These are phyloP conservation scores for Sebastes flavidus DNA, from an alignment of 2,797 vertebrate genomes.

Conservation along the genomic window DNA sequence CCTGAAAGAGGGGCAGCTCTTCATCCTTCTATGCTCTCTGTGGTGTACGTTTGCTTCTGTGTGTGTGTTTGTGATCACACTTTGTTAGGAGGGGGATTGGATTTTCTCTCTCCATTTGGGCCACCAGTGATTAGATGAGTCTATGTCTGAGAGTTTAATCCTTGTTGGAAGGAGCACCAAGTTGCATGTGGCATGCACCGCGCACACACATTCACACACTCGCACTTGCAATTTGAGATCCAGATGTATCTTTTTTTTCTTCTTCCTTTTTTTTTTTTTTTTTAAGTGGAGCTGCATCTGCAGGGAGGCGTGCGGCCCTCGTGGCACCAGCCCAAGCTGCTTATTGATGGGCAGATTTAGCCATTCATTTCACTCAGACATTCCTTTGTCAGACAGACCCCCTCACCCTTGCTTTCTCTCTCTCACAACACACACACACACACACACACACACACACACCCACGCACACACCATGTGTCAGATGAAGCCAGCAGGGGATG, in stretches of 20 bases:
- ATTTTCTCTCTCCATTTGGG: slow-evolving; percentile 74
- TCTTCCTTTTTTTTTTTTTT: slow-evolving; percentile 44
- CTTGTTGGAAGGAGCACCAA: slow-evolving; percentile 73
- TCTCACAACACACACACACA: slow-evolving; percentile 16
- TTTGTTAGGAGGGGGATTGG: slow-evolving; percentile 56
- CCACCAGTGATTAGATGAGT: slow-evolving; percentile 78
- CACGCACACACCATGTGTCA: slow-evolving; percentile 29
- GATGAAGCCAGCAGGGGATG: slow-evolving; percentile 49
- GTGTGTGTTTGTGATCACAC: slow-evolving; percentile 50
- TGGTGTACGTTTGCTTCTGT: slow-evolving; percentile 29
- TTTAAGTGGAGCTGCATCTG: slow-evolving; percentile 60
- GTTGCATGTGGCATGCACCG: slow-evolving; percentile 45
- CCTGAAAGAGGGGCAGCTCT: slow-evolving; percentile 21
- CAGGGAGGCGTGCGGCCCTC: slow-evolving; percentile 58
- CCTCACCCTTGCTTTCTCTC: slow-evolving; percentile 18
- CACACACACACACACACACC: slow-evolving; percentile 25
- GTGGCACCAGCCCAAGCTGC: slow-evolving; percentile 76
- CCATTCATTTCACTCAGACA: slow-evolving; percentile 69
- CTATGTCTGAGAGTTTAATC: slow-evolving; percentile 78
- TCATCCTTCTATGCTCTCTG: slow-evolving; percentile 21
- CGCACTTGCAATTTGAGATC: slow-evolving; percentile 53
- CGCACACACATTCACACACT: not conserved
- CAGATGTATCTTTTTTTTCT: slow-evolving; percentile 68
- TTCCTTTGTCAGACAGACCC: slow-evolving; percentile 68
- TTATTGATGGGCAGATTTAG: slow-evolving; percentile 80